Conservation (phyloP, 2,113 vertebrate species). For the Paradisaea rubra region DNA sequence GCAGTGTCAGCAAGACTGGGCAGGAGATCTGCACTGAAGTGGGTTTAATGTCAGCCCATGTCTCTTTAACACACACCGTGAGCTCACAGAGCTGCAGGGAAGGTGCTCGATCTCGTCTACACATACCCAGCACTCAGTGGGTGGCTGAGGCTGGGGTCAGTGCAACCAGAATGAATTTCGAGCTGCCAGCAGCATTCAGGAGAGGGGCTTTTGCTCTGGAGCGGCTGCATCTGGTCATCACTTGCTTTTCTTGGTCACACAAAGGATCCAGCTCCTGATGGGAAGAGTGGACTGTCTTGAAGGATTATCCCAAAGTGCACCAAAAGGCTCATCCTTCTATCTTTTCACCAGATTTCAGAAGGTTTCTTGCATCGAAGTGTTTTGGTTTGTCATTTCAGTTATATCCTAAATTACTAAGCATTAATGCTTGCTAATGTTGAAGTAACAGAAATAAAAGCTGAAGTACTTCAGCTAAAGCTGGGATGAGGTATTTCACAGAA, state of each 20-base stretch:
- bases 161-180: background rate
- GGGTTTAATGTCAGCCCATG: background rate
- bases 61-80: accelerated
- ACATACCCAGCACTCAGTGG: accelerated
- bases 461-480: background rate
- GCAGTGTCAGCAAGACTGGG: background rate
- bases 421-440: background rate
- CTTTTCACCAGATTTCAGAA: background rate
- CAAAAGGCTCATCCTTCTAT: background rate
- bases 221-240: background rate
- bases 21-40: background rate
- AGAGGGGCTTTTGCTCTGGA: background rate
- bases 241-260: background rate
- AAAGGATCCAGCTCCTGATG: background rate
- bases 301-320: background rate
- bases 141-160: background rate
- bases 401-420: background rate
- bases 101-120: accelerated
- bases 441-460: background rate
- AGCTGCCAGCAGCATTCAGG: background rate
- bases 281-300: background rate
- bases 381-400: background rate
- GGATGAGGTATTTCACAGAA: background rate
- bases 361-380: background rate
- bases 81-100: background rate